Percentiles rank a stretch among this genome's conserved stretches.
phyloP scores from a whole-genome alignment of 2,113 vertebrate genomes.

The Salvelinus alpinus region DNA sequence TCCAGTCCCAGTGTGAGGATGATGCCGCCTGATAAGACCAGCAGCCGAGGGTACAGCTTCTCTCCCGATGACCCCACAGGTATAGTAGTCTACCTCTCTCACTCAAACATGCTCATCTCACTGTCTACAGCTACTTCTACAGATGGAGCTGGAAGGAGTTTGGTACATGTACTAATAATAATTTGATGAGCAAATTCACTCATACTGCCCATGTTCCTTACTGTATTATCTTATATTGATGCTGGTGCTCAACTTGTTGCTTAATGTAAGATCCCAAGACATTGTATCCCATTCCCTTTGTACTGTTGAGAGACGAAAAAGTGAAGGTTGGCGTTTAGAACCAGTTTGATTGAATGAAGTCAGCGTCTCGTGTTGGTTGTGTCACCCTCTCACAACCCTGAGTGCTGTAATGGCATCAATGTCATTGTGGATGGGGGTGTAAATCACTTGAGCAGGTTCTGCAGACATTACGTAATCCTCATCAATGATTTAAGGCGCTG shows the following conservation, averaged over 20 bases:
- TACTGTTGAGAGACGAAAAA: not conserved
- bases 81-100: conserved; percentile 82
- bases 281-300: too few species aligned
- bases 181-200: too few species aligned
- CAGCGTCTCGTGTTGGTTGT: not conserved
- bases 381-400: not conserved
- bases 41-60: conserved; percentile 80
- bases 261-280: not conserved
- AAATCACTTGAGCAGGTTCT: not conserved
- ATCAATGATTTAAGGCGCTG: conserved; percentile 13
- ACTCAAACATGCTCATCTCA: not conserved
- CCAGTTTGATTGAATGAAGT: conserved; percentile 2
- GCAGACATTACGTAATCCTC: conserved; percentile 7
- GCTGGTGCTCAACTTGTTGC: too few species aligned
- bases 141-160: too few species aligned
- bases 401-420: not conserved
- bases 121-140: too few species aligned
- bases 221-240: too few species aligned
- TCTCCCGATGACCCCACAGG: conserved; percentile 88
- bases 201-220: too few species aligned
- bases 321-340: not conserved
- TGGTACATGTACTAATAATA: too few species aligned
- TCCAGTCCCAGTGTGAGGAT: conserved; percentile 97
- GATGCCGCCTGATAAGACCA: conserved; percentile 90
- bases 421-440: not conserved